Conservation (phyloP, 2,113 vertebrate species). For the Sinocyclocheilus anshuiensis region DNA sequence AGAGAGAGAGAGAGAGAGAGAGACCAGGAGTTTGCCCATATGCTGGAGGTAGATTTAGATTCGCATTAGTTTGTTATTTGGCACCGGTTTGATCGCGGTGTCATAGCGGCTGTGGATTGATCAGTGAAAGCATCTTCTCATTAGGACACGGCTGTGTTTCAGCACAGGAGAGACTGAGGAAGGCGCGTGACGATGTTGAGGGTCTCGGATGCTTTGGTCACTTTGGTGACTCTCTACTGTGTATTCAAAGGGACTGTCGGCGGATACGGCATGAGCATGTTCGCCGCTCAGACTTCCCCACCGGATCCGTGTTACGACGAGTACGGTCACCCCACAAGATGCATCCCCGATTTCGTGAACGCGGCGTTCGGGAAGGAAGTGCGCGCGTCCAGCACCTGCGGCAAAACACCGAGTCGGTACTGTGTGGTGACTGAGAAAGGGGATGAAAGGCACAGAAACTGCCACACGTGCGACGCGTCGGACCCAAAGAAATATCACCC, state of each 20-base stretch:
- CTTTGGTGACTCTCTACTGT: conserved; percentile 80
- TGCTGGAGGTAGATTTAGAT: not conserved
- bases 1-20: no score
- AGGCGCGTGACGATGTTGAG: conserved; percentile 74
- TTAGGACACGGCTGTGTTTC: conserved; percentile 81
- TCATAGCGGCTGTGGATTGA: not conserved
- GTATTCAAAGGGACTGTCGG: conserved; percentile 77
- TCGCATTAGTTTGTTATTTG: not conserved
- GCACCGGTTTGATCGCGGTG: not conserved
- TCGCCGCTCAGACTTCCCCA: conserved; percentile 90
- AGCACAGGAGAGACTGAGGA: conserved; percentile 61
- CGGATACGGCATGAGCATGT: conserved; percentile 88
- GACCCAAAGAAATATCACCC: conserved; percentile 88
- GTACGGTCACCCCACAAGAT: conserved; percentile 90
- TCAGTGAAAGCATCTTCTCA: conserved; percentile 68
- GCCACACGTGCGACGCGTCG: conserved; percentile 92
- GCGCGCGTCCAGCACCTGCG: conserved; percentile 93
- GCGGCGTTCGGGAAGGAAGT: conserved; percentile 97
- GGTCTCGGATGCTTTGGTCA: conserved; percentile 81
- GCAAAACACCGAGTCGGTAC: conserved; percentile 83
- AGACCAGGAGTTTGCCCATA: not conserved
- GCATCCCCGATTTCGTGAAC: conserved; percentile 98
- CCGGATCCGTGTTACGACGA: conserved; percentile 97
- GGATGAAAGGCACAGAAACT: conserved; percentile 85
- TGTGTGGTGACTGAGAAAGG: conserved; percentile 91